Percentiles rank a stretch among this genome's conserved stretches.
phyloP scores from a whole-genome alignment of 2,888 invertebrate genomes.

The Drosophila conformis region DNA sequence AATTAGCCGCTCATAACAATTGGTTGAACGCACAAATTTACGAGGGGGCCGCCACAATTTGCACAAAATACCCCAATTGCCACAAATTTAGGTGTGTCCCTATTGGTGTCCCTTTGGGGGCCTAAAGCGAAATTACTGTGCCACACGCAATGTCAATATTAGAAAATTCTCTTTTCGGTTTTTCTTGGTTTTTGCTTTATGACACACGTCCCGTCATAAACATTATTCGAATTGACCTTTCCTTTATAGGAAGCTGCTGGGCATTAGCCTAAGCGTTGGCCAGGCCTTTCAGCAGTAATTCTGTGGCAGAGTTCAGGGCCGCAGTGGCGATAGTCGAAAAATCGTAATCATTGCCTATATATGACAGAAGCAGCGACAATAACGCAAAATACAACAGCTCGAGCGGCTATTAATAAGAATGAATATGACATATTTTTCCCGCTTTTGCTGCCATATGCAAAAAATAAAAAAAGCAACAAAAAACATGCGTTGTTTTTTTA shows the following conservation, averaged over 20 bases:
- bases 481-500: conserved; percentile 5
- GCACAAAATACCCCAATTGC: background rate
- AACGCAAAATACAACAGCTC: conserved; percentile 34
- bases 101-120: background rate
- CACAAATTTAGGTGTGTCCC: conserved; percentile 21
- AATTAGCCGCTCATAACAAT: conserved; percentile 34
- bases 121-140: conserved; percentile 36
- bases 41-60: background rate
- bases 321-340: conserved; percentile 24
- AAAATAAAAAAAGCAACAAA: conserved; percentile 8
- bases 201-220: conserved; percentile 46
- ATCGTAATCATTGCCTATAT: conserved; percentile 39
- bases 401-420: conserved; percentile 61
- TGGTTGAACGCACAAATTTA: conserved; percentile 16
- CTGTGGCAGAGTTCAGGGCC: conserved; percentile 61
- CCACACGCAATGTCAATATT: conserved; percentile 63
- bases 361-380: conserved; percentile 12
- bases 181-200: conserved; percentile 37
- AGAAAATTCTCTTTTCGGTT: conserved; percentile 21
- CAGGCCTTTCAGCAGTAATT: conserved; percentile 17
- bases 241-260: conserved; percentile 39
- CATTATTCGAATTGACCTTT: conserved; percentile 68
- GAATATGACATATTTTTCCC: conserved; percentile 56
- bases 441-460: conserved; percentile 44
- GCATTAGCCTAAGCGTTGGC: conserved; percentile 53